A percentile compares a stretch with the other conserved stretches of the same genome.
Evolutionary conservation across 2,888 invertebrate genomes (phyloP).

Genomic region (Antheraea assamensis): DNA sequence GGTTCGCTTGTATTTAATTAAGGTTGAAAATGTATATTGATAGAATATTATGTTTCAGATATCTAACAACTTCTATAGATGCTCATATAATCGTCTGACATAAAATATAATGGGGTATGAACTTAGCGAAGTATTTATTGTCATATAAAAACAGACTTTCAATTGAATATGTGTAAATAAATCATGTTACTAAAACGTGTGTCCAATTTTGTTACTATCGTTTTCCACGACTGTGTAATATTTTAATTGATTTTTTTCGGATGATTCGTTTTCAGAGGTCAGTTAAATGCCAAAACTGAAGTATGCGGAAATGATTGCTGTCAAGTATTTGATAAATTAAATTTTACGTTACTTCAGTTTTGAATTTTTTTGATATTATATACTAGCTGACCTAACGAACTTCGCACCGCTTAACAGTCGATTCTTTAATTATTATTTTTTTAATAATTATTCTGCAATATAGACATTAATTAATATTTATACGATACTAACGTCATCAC

Average conservation of each 20-base stretch:
- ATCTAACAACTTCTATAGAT: too few species aligned
- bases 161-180: background rate
- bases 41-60: too few species aligned
- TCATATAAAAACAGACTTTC: background rate
- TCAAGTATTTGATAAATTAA: constrained; percentile 7
- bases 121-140: background rate
- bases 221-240: constrained; percentile 13
- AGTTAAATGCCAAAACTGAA: constrained; percentile 57
- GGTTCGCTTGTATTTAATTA: too few species aligned
- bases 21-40: too few species aligned
- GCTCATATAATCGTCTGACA: background rate
- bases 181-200: background rate
- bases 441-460: too few species aligned
- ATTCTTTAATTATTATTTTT: too few species aligned
- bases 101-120: background rate
- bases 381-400: too few species aligned
- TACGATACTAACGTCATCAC: too few species aligned
- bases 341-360: background rate
- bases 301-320: constrained; percentile 47
- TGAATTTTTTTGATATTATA: too few species aligned
- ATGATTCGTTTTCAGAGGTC: constrained; percentile 46
- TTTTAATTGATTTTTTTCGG: constrained; percentile 27
- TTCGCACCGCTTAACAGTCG: too few species aligned
- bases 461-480: too few species aligned
- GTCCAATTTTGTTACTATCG: constrained; percentile 15